Evolutionary conservation across 2,797 vertebrate genomes (phyloP), one percentile per base, ranked within the genome.

Genomic region (Sciurus carolinensis): DNA sequence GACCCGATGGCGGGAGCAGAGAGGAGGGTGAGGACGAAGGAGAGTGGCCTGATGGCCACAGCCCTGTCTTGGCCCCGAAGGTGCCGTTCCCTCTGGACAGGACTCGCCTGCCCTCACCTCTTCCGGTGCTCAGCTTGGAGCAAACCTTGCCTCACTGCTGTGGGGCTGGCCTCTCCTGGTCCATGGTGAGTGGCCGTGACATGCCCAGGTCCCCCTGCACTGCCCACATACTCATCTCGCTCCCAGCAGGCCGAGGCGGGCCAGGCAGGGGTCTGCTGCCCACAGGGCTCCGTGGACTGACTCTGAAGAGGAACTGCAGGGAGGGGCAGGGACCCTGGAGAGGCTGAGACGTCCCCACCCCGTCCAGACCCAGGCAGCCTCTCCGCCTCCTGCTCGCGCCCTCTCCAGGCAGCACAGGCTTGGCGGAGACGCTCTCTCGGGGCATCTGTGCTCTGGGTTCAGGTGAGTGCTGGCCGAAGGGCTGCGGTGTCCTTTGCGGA

Each of bases 101-200:
- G 39, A 39, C 39, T 39, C 4, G 39, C 39, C 39, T 39, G 39
- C 39, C 39, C 39, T 39, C 39, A 39, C 39, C 57, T 77, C 17
- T 15, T 22, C 33, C 30, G 2, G 13, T 0, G 6, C 42, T 20
- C 1, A 4, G 44, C 52, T 87, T 13, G 1, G 22, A 3, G 28
- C 1, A 13, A n/a, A 18, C 42, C 44, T 5, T 2, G 30, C 66
- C 66, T 71, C 12, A 24, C 28, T n/a, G 39, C 71, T 9, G 6
- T 20, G 8, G 36, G 2, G 3, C 24, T 47, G 28, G 14, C 39
- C 28, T 1, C 30, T 30, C 39, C 18, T 8, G 10, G 0, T 10
- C 26, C 33, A 0, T 0, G 20, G 57, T 2, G 22, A 3, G 57
- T 59, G 57, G 57, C 57, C 2, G 8, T 59, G 8, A 59, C 57